Base-by-base conservation (phyloP, 2,888 invertebrate species). In the Pardosa pseudoannulata region DNA sequence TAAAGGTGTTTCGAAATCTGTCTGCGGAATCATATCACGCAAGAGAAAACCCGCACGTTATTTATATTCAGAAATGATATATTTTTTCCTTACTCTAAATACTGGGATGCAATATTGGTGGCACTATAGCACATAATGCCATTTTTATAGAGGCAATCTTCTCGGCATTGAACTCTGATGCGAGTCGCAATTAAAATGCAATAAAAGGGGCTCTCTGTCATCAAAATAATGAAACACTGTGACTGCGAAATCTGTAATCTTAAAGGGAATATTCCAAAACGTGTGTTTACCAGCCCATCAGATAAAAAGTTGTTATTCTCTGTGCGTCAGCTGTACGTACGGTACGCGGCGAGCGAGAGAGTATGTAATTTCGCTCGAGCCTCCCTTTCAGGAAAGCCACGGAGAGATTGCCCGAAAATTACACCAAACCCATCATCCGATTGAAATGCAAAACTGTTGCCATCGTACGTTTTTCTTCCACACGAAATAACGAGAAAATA, bases 391-490 rank as follows among this genome's bases (percentile, higher is more conserved):
- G 9, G 36, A n/a, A n/a, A 16, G 16, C 9, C 9, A 16, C 2
- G 16, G 2, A 2, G 3, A 56, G 56, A 23, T 56, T 56, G 56
- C 67, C n/a, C n/a, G 19, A 36, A 67, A 67, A 67, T 67, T 67
- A 32, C 36, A 32, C 67, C 36, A 67, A 67, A 67, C 36, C 67
- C 23, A 67, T 67, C 31, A 29, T 67, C 67, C 31, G 28, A 65
- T 67, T 80, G 79, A 79, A 80, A 80, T 80, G 80, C 72, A 80
- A 80, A 80, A 72, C 65, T 80, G 80, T 80, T 65, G 64, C 80
- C n/a, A 73, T 72, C 70, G n/a, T 11, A 32, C 23, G 31, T 27
- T 79, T 11, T 79, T 70, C 23, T 41, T 32, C 27, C 39, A 28
- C 29, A 46, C 56, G 36, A 32, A 70, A 79, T 79, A 70, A 71